Base-by-base conservation (phyloP, 1,140 invertebrate species). In the Philaenus spumarius region DNA sequence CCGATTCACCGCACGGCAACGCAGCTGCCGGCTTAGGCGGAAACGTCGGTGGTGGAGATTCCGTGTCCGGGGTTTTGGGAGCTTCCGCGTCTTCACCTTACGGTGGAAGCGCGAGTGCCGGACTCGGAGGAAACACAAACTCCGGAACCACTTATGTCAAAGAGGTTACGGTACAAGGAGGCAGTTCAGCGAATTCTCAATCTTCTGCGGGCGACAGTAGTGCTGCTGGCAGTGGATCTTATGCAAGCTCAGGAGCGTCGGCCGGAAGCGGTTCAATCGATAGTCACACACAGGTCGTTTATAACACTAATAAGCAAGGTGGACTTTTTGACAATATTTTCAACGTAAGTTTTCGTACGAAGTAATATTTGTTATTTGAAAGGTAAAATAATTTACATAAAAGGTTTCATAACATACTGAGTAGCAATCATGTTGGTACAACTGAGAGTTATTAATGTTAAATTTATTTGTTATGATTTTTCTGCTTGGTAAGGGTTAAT, bases 311-410 rank as follows among this genome's bases (percentile, higher is more conserved):
- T 26, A 12, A 51, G 14, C 47, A 24, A 19, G 22, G 14, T 2
- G 37, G 24, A 7, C 26, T 53, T n/a, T 59, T 59, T 34, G 58
- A 59, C 34, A 24, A 39, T 17, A 59, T 59, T 54, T 59, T 59
- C 42, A 59, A 59, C 30, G 58, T 59, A 26, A 52, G 58, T 54
- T 20, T n/a, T 19, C 22, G n/a, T n/a, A n/a, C n/a, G n/a, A n/a
- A n/a, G n/a, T n/a, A n/a, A n/a, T n/a, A n/a, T n/a, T n/a, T n/a
- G n/a, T n/a, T n/a, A n/a, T n/a, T n/a, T n/a, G n/a, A n/a, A n/a
- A n/a, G n/a, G n/a, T 37, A 37, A 37, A 45, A 7, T 14, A 11
- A 30, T 11, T 9, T 46, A n/a, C 43, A 9, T 15, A 46, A n/a
- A n/a, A n/a, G n/a, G n/a, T n/a, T n/a, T n/a, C n/a, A n/a, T n/a